phyloP scores from a whole-genome alignment of 2,888 invertebrate genomes.

The Fabriciana adippe region DNA sequence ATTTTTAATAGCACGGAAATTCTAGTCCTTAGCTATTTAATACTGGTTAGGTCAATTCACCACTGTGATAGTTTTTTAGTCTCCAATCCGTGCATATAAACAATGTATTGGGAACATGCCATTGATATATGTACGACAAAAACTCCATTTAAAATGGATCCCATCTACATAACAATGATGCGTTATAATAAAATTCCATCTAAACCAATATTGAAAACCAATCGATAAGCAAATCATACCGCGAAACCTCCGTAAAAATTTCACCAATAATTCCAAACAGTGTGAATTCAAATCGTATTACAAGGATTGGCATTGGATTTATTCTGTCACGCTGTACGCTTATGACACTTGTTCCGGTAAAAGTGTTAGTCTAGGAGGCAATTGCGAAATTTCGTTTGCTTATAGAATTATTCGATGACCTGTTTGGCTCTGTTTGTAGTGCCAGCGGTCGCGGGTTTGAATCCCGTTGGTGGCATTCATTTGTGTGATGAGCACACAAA shows the following conservation, averaged over 20 bases:
- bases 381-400: not conserved
- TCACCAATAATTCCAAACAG: conserved; percentile 20
- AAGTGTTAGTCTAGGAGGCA: conserved; percentile 14
- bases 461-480: no score
- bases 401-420: not conserved
- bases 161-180: conserved; percentile 28
- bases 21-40: no score
- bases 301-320: conserved; percentile 25
- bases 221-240: conserved; percentile 28
- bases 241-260: conserved; percentile 17
- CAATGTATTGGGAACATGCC: not conserved
- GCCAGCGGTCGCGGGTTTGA: no score
- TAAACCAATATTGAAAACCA: conserved; percentile 28
- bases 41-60: no score
- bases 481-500: no score
- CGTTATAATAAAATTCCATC: conserved; percentile 31
- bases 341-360: conserved; percentile 25
- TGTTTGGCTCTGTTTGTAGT: no score
- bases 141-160: conserved; percentile 8
- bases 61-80: no score
- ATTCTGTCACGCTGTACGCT: conserved; percentile 26
- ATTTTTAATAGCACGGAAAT: no score
- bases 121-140: not conserved
- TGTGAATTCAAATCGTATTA: conserved; percentile 25
- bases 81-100: no score